Evolutionary conservation across 2,888 invertebrate species (phyloP).

Genomic region (Patella ulyssiponensis): DNA sequence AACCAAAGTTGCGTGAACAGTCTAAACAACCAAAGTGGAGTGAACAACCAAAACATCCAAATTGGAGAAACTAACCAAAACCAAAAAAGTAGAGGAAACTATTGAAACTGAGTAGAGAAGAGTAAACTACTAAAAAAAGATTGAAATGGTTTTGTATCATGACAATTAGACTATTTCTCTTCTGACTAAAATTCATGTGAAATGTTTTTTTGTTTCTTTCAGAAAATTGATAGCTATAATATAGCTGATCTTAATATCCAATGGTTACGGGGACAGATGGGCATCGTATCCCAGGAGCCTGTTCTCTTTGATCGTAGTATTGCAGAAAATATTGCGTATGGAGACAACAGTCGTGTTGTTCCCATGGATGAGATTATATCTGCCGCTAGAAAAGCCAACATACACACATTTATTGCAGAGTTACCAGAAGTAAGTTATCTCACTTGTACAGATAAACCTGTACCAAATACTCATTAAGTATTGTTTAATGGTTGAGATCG

Average conservation of each 20-base stretch:
- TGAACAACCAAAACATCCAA: too few relatives aligned
- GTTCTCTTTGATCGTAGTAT: constrained; percentile 90
- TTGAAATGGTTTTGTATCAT: too few relatives aligned
- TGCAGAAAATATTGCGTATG: constrained; percentile 92
- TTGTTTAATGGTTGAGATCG: too few relatives aligned
- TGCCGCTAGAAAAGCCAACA: constrained; percentile 84
- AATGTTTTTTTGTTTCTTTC: constrained; percentile 23
- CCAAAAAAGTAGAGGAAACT: too few relatives aligned
- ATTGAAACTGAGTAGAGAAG: not conserved
- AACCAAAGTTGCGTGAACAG: too few relatives aligned
- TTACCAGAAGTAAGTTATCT: constrained; percentile 76
- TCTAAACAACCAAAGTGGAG: too few relatives aligned
- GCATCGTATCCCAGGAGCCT: constrained; percentile 94
- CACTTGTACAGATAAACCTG: too few relatives aligned
- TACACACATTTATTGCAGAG: constrained; percentile 85
- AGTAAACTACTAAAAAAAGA: not conserved
- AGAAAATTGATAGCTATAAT: constrained; percentile 72
- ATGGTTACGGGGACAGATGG: constrained; percentile 83
- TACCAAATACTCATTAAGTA: too few relatives aligned
- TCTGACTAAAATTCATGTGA: not conserved
- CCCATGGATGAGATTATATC: constrained; percentile 81
- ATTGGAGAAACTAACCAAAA: too few relatives aligned
- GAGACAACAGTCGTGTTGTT: constrained; percentile 82
- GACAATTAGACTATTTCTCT: too few relatives aligned
- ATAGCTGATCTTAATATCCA: constrained; percentile 79